Evolutionary conservation across 2,888 invertebrate species (phyloP).

Genomic region (Saturnia japonica): DNA sequence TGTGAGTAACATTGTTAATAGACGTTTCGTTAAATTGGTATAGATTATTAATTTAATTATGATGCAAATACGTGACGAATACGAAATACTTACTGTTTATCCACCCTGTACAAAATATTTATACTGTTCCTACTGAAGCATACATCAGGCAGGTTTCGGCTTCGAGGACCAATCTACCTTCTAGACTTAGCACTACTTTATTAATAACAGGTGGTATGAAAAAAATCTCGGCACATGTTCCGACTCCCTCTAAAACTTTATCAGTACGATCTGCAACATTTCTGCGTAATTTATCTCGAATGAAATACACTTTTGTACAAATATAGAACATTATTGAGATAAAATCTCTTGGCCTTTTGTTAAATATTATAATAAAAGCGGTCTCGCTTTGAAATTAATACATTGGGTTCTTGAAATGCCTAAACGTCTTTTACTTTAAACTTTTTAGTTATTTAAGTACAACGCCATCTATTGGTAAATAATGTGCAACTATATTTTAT

Average conservation of each 20-base stretch:
- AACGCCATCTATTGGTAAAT: neutral
- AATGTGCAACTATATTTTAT: neutral
- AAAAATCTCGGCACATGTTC: neutral
- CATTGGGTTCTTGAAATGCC: neutral
- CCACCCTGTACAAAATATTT: neutral
- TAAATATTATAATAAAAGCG: conserved; percentile 5
- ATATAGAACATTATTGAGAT: neutral
- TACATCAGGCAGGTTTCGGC: neutral
- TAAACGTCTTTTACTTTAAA: neutral
- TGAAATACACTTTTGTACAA: neutral
- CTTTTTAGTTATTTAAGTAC: neutral
- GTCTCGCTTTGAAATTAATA: conserved; percentile 9
- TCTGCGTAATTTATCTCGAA: conserved; percentile 11
- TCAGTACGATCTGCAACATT: conserved; percentile 11
- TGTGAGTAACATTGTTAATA: too few species aligned
- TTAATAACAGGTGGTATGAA: conserved; percentile 1
- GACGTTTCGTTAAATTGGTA: too few species aligned
- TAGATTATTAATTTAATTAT: too few species aligned
- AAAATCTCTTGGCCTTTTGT: neutral
- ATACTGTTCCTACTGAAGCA: neutral
- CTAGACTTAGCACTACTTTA: neutral
- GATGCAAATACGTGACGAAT: neutral
- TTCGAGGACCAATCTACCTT: neutral
- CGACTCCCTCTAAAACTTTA: neutral
- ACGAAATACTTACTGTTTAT: neutral